Evolutionary conservation across 2,113 vertebrate genomes (phyloP).

Genomic region (Excalfactoria chinensis): DNA sequence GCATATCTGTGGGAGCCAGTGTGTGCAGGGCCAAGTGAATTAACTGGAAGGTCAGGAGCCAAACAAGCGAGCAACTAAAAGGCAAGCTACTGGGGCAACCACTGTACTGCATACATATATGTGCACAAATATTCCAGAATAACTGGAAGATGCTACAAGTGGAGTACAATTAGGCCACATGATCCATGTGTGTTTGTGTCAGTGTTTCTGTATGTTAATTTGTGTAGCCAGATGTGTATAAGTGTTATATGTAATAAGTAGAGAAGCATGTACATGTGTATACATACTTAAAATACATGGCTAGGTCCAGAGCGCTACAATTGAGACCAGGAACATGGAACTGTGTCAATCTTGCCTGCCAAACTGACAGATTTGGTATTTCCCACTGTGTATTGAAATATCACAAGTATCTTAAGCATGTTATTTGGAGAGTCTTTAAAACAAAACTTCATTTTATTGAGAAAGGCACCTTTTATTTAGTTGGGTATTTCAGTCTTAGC

Average conservation of each 20-base stretch:
- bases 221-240: not conserved
- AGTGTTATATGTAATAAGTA: not conserved
- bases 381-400: not conserved
- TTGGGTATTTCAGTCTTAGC: not conserved
- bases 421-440: not conserved
- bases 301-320: not conserved
- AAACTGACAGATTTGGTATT: not conserved
- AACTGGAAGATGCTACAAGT: not conserved
- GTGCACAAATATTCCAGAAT: not conserved
- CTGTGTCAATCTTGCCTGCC: not conserved
- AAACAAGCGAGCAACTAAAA: not conserved
- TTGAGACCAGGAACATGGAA: not conserved
- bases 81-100: not conserved
- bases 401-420: not conserved
- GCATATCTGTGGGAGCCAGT: accelerated
- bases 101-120: no score
- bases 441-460: not conserved
- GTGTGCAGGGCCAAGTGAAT: not conserved
- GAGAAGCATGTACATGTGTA: no score
- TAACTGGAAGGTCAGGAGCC: not conserved
- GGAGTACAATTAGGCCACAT: not conserved
- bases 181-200: not conserved
- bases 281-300: not conserved
- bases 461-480: not conserved
- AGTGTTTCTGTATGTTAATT: not conserved